These are phyloP conservation scores for Acleris cristana DNA, from an alignment of 2,888 invertebrate species.

Conservation along the genomic window DNA sequence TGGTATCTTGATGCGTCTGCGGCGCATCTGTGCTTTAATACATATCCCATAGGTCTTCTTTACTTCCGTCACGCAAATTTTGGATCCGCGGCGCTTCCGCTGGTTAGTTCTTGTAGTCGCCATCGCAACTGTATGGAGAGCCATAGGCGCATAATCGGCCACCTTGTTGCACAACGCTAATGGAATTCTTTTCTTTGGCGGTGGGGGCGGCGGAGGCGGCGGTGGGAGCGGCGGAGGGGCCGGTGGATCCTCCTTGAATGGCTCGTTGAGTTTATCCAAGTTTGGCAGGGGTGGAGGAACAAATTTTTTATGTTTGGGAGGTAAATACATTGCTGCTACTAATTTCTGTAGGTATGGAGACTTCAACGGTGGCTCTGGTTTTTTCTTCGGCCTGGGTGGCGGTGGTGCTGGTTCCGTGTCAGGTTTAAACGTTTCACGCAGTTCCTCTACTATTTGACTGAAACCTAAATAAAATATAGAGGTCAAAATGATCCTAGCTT, in stretches of 20 bases:
- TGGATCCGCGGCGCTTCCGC: slow-evolving; percentile 49
- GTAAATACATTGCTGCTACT: slow-evolving; percentile 58
- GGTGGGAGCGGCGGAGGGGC: slow-evolving; percentile 59
- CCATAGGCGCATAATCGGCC: slow-evolving; percentile 59
- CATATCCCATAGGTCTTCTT: slow-evolving; percentile 64
- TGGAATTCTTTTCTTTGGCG: slow-evolving; percentile 65
- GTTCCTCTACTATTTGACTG: slow-evolving; percentile 55
- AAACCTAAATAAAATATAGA: slow-evolving; percentile 68
- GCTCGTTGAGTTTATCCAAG: slow-evolving; percentile 64
- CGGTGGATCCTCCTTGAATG: slow-evolving; percentile 63
- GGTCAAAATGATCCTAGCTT: slow-evolving; percentile 67
- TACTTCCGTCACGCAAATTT: slow-evolving; percentile 49
- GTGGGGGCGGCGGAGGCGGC: slow-evolving; percentile 65
- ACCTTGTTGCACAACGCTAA: slow-evolving; percentile 61
- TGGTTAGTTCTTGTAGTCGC: slow-evolving; percentile 45
- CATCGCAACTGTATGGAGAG: slow-evolving; percentile 48
- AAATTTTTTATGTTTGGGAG: slow-evolving; percentile 48
- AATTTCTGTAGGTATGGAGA: slow-evolving; percentile 71
- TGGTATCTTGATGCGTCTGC: slow-evolving; percentile 59
- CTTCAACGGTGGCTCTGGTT: slow-evolving; percentile 47
- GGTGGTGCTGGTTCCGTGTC: slow-evolving; percentile 43
- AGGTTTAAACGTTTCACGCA: slow-evolving; percentile 60
- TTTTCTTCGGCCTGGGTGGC: slow-evolving; percentile 50
- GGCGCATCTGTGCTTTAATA: slow-evolving; percentile 40
- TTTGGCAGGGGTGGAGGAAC: slow-evolving; percentile 65